Percentiles rank a stretch among this genome's conserved stretches.
phyloP scores from a whole-genome alignment of 2,113 vertebrate genomes.

The Hemicordylus capensis region DNA sequence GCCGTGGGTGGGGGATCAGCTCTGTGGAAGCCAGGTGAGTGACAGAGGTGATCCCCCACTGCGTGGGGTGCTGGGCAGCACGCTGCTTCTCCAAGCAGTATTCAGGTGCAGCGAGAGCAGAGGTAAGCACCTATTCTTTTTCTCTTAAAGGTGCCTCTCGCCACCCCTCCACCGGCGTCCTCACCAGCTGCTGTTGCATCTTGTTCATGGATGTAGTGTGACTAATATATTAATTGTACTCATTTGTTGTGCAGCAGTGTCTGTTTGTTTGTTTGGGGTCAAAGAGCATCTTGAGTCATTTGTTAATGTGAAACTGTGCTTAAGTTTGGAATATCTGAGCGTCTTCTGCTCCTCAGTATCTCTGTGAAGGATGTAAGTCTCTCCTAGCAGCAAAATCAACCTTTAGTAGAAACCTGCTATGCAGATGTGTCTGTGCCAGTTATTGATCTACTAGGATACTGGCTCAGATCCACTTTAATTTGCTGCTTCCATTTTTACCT shows the following conservation, averaged over 20 bases:
- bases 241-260: not conserved
- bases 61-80: no score
- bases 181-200: no score
- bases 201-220: no score
- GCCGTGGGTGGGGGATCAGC: no score
- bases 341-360: not conserved
- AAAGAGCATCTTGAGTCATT: not conserved
- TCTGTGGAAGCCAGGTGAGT: no score
- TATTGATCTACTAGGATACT: constrained; percentile 49
- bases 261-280: no score
- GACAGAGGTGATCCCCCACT: no score
- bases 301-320: not conserved
- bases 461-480: constrained; percentile 64
- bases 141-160: no score
- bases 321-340: not conserved
- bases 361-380: not conserved
- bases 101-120: no score
- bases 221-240: not conserved
- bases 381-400: constrained; percentile 25
- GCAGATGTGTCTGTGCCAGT: constrained; percentile 33
- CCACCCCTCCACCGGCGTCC: no score
- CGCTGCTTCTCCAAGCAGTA: no score
- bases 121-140: no score
- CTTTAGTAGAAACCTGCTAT: constrained; percentile 42
- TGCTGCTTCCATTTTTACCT: constrained; percentile 60